Evolutionary conservation across 1,140 invertebrate genomes (phyloP).

Genomic region (Homarus americanus): DNA sequence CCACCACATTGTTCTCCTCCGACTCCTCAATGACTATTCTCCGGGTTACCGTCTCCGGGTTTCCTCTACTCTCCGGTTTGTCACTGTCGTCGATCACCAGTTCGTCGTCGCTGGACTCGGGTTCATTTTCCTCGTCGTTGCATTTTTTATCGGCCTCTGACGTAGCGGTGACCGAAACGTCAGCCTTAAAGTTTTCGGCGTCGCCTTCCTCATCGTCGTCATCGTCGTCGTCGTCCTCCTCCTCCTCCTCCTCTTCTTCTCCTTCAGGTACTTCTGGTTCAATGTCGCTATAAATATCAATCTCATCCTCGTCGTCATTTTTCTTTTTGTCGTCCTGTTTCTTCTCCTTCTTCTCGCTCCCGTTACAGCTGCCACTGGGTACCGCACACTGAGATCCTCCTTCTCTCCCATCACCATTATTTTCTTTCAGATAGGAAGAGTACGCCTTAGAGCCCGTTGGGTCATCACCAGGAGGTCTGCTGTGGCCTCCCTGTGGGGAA

Average conservation of each 20-base stretch:
- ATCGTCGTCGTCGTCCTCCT: conserved; percentile 59
- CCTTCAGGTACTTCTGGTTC: conserved; percentile 61
- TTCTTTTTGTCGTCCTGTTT: conserved; percentile 63
- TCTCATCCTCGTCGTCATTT: conserved; percentile 65
- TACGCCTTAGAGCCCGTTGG: conserved; percentile 50
- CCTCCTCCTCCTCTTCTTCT: conserved; percentile 56
- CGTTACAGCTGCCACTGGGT: conserved; percentile 77
- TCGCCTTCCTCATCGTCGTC: conserved; percentile 60
- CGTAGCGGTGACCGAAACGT: conserved; percentile 14
- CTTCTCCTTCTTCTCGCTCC: conserved; percentile 74
- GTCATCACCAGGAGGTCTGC: conserved; percentile 53
- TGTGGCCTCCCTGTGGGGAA: conserved; percentile 74
- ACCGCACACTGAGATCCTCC: conserved; percentile 72
- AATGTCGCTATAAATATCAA: conserved; percentile 69
- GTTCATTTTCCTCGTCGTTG: conserved; percentile 63
- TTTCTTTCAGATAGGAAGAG: conserved; percentile 54
- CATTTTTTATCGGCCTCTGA: conserved; percentile 61
- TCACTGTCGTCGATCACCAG: conserved; percentile 75
- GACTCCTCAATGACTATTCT: conserved; percentile 73
- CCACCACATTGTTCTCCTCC: conserved; percentile 76
- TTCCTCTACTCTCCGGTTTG: conserved; percentile 71
- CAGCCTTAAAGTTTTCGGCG: conserved; percentile 22
- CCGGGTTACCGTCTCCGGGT: conserved; percentile 78
- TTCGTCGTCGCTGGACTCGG: conserved; percentile 74
- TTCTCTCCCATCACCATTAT: conserved; percentile 46